phyloP scores from a whole-genome alignment of 2,888 invertebrate species.

The Erebia ligea region DNA sequence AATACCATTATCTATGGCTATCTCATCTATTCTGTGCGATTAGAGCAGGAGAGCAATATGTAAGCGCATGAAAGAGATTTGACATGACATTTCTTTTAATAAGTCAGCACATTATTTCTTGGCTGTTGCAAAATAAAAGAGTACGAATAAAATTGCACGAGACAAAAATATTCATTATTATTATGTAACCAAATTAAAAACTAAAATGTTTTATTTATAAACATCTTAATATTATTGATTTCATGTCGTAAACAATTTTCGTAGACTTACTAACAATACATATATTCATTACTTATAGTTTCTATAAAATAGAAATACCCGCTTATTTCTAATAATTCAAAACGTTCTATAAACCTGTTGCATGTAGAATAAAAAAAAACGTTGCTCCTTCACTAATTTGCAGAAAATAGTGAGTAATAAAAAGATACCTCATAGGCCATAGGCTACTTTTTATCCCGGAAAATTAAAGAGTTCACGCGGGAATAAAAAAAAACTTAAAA shows the following conservation, averaged over 20 bases:
- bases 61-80: neutral
- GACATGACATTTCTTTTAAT: neutral
- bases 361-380: neutral
- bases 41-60: neutral
- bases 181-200: conserved; percentile 25
- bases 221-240: conserved; percentile 17
- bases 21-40: neutral
- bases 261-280: conserved; percentile 38
- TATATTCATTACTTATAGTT: conserved; percentile 14
- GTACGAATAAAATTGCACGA: neutral
- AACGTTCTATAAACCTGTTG: neutral
- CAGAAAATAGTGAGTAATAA: neutral
- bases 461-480: too few species aligned
- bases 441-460: too few species aligned
- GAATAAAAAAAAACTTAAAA: too few species aligned
- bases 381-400: neutral
- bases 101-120: neutral
- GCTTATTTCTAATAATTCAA: conserved; percentile 1
- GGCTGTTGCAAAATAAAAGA: neutral
- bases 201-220: conserved; percentile 34
- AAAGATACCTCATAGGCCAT: too few species aligned
- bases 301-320: conserved; percentile 4
- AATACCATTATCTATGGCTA: neutral
- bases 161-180: neutral
- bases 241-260: conserved; percentile 35